These are phyloP conservation scores for Silurus glanis DNA, from an alignment of 2,113 vertebrate genomes.

Conservation along the genomic window DNA sequence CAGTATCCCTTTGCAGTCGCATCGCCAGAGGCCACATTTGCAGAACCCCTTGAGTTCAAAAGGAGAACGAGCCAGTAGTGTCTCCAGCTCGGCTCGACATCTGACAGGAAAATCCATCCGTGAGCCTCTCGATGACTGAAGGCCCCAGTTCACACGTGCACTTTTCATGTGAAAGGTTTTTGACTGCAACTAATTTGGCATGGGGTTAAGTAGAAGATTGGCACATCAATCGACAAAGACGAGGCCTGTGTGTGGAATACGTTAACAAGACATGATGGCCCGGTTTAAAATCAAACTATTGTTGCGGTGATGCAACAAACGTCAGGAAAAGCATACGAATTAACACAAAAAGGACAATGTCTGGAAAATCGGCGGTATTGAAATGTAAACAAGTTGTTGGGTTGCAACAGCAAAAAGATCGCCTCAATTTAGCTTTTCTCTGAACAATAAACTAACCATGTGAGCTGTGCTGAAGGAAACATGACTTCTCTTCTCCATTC, in stretches of 20 bases:
- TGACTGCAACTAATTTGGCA: neutral
- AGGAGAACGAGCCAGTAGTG: neutral
- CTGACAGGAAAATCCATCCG: conserved; percentile 9
- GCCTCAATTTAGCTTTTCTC: too few species aligned
- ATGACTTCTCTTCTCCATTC: neutral
- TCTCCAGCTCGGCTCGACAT: conserved; percentile 1
- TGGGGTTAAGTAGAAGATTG: conserved; percentile 7
- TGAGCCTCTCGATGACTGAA: neutral
- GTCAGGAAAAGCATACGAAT: neutral
- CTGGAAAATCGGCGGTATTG: neutral
- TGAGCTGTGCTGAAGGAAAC: neutral
- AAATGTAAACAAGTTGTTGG: neutral
- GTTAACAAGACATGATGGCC: neutral
- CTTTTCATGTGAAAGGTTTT: neutral
- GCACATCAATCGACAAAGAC: neutral
- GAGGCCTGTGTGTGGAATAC: neutral
- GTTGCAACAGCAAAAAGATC: neutral
- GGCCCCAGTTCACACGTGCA: neutral
- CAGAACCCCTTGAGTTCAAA: conserved; percentile 8
- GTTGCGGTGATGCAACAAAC: neutral
- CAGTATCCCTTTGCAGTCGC: conserved; percentile 8
- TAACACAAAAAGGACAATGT: neutral
- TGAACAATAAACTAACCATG: neutral
- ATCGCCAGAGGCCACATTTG: conserved; percentile 21
- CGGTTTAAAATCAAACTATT: neutral